Percentiles rank a stretch among this genome's conserved stretches.
Evolutionary conservation across 2,113 vertebrate species (phyloP).

Genomic region (Rhagologus leucostigma): DNA sequence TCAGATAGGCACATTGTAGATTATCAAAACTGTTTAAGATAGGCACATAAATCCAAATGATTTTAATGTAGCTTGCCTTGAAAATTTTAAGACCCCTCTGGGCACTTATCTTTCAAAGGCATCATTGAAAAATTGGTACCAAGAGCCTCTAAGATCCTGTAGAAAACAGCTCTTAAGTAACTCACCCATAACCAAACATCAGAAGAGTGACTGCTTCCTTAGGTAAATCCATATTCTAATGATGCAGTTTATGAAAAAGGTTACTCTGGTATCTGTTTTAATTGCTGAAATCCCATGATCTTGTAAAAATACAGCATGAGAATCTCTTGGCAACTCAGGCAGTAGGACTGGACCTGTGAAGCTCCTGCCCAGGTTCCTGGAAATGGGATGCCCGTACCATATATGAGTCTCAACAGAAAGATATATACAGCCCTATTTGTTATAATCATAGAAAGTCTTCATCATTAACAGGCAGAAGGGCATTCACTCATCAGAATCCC

Average conservation of each 20-base stretch:
- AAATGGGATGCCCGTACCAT: neutral
- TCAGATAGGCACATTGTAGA: slow-evolving; percentile 54
- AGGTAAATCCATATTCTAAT: neutral
- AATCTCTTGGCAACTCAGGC: neutral
- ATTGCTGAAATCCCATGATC: neutral
- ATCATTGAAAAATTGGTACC: slow-evolving; percentile 59
- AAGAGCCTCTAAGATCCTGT: slow-evolving; percentile 36
- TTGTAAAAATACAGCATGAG: neutral
- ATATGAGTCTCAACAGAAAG: neutral
- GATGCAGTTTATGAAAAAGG: neutral
- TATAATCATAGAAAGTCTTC: neutral
- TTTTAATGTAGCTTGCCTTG: slow-evolving; percentile 53
- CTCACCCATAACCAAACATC: neutral
- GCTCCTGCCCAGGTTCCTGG: neutral
- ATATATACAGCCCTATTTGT: neutral
- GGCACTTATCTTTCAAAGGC: slow-evolving; percentile 60
- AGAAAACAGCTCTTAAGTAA: slow-evolving; percentile 40
- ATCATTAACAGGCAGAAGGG: neutral
- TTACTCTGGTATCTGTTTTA: neutral
- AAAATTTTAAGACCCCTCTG: slow-evolving; percentile 60
- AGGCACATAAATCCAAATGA: slow-evolving; percentile 49
- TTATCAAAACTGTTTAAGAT: slow-evolving; percentile 60
- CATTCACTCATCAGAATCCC: neutral
- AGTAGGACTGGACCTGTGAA: neutral
- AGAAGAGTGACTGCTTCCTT: neutral